These are phyloP conservation scores for Ptychadena robeensis DNA, from an alignment of 2,797 vertebrate genomes.

Conservation along the genomic window DNA sequence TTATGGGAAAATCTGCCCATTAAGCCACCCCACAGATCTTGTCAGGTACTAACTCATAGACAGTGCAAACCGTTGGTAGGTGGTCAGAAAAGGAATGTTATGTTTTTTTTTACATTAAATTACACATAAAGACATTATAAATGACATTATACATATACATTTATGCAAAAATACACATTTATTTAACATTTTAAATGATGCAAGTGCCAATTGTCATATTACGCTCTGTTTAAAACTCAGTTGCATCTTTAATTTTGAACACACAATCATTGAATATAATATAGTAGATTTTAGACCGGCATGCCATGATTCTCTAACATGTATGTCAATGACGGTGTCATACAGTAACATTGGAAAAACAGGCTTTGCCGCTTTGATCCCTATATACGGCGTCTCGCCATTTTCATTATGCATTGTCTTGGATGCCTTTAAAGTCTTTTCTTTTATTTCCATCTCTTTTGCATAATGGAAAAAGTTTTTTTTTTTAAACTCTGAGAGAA, in stretches of 20 bases:
- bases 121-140: neutral
- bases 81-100: neutral
- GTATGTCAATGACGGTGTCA: neutral
- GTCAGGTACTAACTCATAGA: neutral
- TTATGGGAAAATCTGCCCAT: neutral
- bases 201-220: neutral
- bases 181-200: too few relatives aligned
- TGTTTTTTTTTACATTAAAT: neutral
- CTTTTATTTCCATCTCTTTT: slow-evolving; percentile 66
- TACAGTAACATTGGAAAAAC: neutral
- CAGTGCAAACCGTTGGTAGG: neutral
- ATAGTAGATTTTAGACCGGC: neutral
- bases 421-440: slow-evolving; percentile 64
- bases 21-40: neutral
- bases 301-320: neutral
- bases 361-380: slow-evolving; percentile 49
- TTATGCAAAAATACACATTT: neutral
- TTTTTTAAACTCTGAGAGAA: slow-evolving; percentile 66
- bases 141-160: too few relatives aligned
- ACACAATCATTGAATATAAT: neutral
- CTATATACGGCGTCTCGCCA: slow-evolving; percentile 41
- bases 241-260: neutral
- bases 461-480: slow-evolving; percentile 67
- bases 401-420: slow-evolving; percentile 66
- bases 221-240: neutral